These are phyloP conservation scores for Dyspetes luteomarginatus DNA, from an alignment of 2,888 invertebrate genomes.

Conservation along the genomic window DNA sequence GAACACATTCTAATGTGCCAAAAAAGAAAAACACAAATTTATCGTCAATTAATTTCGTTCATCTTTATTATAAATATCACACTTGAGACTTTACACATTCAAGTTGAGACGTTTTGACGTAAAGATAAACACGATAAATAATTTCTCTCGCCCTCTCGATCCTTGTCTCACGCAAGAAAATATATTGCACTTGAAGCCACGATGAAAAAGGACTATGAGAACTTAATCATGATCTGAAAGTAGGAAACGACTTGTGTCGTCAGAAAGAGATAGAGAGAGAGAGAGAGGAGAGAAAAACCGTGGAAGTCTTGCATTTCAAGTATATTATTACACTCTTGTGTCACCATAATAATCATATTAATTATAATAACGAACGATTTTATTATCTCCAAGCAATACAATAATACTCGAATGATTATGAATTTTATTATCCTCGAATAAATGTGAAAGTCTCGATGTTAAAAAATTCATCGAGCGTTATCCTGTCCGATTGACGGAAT, in stretches of 20 bases:
- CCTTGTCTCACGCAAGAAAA: constrained; percentile 21
- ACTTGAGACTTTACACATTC: constrained; percentile 53
- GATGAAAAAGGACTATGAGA: constrained; percentile 19
- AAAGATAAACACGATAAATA: constrained; percentile 47
- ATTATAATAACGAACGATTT: constrained; percentile 6
- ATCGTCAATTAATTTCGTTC: constrained; percentile 72
- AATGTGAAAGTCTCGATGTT: constrained; percentile 52
- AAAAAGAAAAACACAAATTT: constrained; percentile 66
- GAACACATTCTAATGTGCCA: constrained; percentile 81
- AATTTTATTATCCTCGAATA: constrained; percentile 34
- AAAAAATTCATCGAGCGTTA: constrained; percentile 27
- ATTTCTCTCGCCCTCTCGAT: constrained; percentile 44
- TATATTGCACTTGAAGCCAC: constrained; percentile 12
- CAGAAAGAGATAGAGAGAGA: neutral
- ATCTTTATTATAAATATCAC: constrained; percentile 25
- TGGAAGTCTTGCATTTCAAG: constrained; percentile 6
- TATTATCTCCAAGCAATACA: constrained; percentile 25
- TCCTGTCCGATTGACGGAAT: constrained; percentile 55
- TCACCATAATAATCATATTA: constrained; percentile 11
- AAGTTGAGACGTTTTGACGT: constrained; percentile 39
- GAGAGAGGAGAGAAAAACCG: constrained; percentile 7
- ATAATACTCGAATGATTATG: constrained; percentile 3
- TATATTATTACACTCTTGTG: neutral
- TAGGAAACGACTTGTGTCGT: constrained; percentile 22
- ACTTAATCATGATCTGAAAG: constrained; percentile 37